phyloP scores from a whole-genome alignment of 2,888 invertebrate species.

The Resseliella maxima region DNA sequence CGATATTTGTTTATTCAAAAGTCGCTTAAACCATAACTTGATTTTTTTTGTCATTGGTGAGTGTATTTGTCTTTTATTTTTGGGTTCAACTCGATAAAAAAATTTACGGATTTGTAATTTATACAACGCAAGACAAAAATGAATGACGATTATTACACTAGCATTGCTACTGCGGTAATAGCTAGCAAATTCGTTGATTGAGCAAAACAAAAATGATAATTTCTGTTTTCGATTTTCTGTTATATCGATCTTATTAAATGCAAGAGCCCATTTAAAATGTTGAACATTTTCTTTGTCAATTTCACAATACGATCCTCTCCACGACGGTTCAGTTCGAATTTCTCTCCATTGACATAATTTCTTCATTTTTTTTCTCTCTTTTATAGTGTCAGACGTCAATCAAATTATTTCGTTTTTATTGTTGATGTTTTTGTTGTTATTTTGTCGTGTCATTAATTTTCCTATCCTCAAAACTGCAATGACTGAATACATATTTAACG shows the following conservation, averaged over 20 bases:
- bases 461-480: slow-evolving; percentile 31
- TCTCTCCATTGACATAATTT: background rate
- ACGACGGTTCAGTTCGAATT: background rate
- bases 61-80: background rate
- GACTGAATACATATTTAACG: slow-evolving; percentile 14
- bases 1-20: slow-evolving; percentile 43
- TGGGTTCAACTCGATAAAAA: background rate
- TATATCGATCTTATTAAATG: slow-evolving; percentile 18
- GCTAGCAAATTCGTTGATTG: background rate
- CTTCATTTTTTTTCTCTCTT: slow-evolving; percentile 31
- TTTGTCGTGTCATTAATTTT: slow-evolving; percentile 19
- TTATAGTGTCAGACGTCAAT: slow-evolving; percentile 46
- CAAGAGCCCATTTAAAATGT: slow-evolving; percentile 2
- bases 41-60: background rate
- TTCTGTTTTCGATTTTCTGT: slow-evolving; percentile 28
- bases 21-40: slow-evolving; percentile 12
- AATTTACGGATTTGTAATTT: slow-evolving; percentile 41
- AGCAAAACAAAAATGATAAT: slow-evolving; percentile 28
- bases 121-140: slow-evolving; percentile 19
- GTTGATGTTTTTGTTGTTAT: slow-evolving; percentile 11
- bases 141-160: background rate
- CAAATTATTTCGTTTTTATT: slow-evolving; percentile 27
- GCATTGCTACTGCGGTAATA: background rate
- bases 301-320: background rate
- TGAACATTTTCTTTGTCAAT: background rate